Percentiles rank a stretch among this genome's conserved stretches.
These are phyloP conservation scores for Miltochrista miniata DNA, from an alignment of 2,888 invertebrate species.

Conservation along the genomic window DNA sequence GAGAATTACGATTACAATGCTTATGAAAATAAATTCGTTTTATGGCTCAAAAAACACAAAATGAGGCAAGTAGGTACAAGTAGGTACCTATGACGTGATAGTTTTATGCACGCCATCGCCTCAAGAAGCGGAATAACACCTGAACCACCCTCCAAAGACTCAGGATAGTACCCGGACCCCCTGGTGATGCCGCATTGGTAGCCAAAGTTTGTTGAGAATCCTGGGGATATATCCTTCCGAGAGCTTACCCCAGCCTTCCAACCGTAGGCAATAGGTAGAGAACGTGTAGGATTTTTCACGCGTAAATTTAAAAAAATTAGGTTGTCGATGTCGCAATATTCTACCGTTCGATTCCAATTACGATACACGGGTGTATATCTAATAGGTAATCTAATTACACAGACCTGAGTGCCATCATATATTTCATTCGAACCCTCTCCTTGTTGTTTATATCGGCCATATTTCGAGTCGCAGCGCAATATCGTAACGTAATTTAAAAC, in stretches of 20 bases:
- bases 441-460: constrained; percentile 71
- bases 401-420: constrained; percentile 55
- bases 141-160: no score
- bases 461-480: constrained; percentile 77
- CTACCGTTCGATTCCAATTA: constrained; percentile 10
- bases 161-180: no score
- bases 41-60: not conserved
- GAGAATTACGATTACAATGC: not conserved
- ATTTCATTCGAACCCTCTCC: constrained; percentile 72
- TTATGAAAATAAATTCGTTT: constrained; percentile 2
- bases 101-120: no score
- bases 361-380: constrained; percentile 43
- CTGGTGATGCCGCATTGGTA: no score
- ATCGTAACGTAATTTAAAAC: constrained; percentile 83
- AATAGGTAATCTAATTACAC: constrained; percentile 61
- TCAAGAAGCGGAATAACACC: no score
- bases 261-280: no score
- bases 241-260: no score
- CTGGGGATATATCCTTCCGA: no score
- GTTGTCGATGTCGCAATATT: not conserved
- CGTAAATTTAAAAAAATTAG: no score
- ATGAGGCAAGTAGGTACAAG: no score
- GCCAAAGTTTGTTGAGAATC: no score
- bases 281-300: no score
- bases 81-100: not conserved